Evolutionary conservation across 92 coral and sea anemone species (phyloP), one percentile per base, ranked within the genome.

Genomic region (Scolanthus callimorphus): DNA sequence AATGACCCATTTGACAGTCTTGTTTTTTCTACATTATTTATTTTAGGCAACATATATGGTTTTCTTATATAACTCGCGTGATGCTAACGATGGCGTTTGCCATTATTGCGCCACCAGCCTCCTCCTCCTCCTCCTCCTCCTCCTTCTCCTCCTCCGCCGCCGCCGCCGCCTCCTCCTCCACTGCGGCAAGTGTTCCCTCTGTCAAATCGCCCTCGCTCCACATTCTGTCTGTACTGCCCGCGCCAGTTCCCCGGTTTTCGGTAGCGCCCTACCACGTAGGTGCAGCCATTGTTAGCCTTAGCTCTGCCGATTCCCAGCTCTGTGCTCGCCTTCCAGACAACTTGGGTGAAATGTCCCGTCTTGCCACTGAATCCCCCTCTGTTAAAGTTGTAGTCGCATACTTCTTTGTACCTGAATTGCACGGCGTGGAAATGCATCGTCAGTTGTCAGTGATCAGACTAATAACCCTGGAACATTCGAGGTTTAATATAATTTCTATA

Each of bases 231-330:
- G 52, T 82, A 84, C 24, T 70, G 59, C 8, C 73, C 88, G 0
- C 65, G 19, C 19, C 61, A 71, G 72, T 87, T 87, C 25, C 95
- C 96, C 0, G 82, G 65, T 10, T 70, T 80, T 31, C 80, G 76
- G 63, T 92, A 92, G 20, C 98, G 89, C 12, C 92, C 98, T 4
- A 92, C 98, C 15, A 92, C 81, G 25, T 80, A 85, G 1, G 96
- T 78, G 41, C 96, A 92, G 2, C 73, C 67, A 60, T 59, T 83
- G 20, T 62, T 31, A 4, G 55, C 50, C 23, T 57, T 70, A 0
- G 89, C 97, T 29, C 67, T 75, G 3, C 97, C 97, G 11, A 91
- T 88, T 1, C 97, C 97, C 21, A 91, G 88, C 24, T 61, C 76
- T 12, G 74, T 57, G 62, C 89, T 83, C 26, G 70, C 80, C 63